Conservation (phyloP, 2,888 invertebrate species). For the Orthonevra nobilis region DNA sequence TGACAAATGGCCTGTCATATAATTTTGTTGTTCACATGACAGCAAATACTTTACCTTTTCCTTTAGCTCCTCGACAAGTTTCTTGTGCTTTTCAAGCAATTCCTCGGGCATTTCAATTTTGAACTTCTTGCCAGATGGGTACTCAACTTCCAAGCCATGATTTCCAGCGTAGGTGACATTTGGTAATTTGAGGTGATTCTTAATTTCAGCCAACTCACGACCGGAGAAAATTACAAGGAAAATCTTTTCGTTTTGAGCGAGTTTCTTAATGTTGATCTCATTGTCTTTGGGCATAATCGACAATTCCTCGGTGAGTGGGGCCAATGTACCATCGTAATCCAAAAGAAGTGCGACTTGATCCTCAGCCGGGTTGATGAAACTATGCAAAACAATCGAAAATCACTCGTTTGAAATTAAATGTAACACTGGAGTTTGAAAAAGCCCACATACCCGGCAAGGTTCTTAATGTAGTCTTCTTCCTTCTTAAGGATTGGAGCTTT, state of each 20-base stretch:
- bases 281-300: conserved; percentile 85
- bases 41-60: conserved; percentile 81
- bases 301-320: conserved; percentile 86
- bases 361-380: conserved; percentile 82
- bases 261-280: conserved; percentile 85
- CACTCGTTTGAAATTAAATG: conserved; percentile 10
- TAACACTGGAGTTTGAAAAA: background rate
- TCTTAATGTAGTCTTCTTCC: conserved; percentile 79
- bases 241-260: conserved; percentile 86
- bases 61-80: conserved; percentile 84
- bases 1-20: background rate
- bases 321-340: conserved; percentile 89
- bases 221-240: conserved; percentile 88
- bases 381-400: conserved; percentile 53
- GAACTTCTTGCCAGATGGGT: conserved; percentile 88
- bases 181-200: conserved; percentile 83
- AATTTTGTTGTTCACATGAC: background rate
- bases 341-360: conserved; percentile 86
- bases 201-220: conserved; percentile 87
- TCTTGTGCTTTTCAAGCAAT: conserved; percentile 85
- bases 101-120: conserved; percentile 88
- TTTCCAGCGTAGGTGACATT: conserved; percentile 88
- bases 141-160: conserved; percentile 88
- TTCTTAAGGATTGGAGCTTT: conserved; percentile 79
- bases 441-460: conserved; percentile 77